Conservation (phyloP, 1,140 invertebrate species). For the Euborellia annulipes region DNA sequence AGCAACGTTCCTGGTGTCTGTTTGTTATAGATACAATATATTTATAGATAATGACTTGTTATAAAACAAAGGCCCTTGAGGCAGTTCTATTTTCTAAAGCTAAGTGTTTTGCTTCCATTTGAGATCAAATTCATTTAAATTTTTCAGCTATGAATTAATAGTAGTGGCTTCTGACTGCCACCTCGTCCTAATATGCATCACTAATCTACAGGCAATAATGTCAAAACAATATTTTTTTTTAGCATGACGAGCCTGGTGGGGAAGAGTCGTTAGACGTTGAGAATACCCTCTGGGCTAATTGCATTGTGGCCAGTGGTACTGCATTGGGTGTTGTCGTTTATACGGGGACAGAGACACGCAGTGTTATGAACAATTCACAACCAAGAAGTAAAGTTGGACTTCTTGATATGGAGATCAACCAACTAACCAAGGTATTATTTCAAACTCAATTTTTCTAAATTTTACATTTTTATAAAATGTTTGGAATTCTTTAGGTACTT, state of each 20-base stretch:
- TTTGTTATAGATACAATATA: no score
- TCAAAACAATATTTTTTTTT: no score
- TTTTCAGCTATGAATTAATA: no score
- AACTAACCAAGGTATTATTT: conserved; percentile 67
- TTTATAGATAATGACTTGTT: no score
- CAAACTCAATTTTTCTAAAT: conserved; percentile 5
- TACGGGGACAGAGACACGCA: conserved; percentile 89
- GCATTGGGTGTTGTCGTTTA: conserved; percentile 92
- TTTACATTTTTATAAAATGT: background rate
- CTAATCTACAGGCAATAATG: no score
- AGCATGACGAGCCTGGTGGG: conserved; percentile 43
- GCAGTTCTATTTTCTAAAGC: no score
- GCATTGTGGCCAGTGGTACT: conserved; percentile 92
- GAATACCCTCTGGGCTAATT: conserved; percentile 97
- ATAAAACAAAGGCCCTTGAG: no score
- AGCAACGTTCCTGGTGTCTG: no score
- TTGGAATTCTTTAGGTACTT: conserved; percentile 42
- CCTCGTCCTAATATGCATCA: no score
- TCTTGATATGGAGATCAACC: conserved; percentile 90
- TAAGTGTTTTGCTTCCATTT: no score
- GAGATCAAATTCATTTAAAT: no score
- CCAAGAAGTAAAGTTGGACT: conserved; percentile 90
- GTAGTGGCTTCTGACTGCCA: no score
- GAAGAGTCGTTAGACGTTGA: conserved; percentile 83
- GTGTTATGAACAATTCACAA: conserved; percentile 95